Percentiles rank a stretch among this genome's conserved stretches.
Evolutionary conservation across 1,140 invertebrate species (phyloP).

Genomic region (Sycophaga agraensis): DNA sequence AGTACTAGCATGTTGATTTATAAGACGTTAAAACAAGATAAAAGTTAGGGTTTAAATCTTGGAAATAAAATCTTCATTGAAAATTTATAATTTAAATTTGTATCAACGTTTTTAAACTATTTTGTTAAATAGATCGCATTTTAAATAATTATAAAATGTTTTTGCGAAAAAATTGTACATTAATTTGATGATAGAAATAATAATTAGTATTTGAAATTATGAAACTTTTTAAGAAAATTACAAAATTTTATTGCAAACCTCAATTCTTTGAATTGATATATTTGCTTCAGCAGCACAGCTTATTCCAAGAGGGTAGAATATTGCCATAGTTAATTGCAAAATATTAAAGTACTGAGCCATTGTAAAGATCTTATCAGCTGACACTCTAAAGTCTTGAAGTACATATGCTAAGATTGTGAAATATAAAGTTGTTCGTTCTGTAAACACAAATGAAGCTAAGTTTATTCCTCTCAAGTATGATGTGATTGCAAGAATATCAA

Average conservation of each 20-base stretch:
- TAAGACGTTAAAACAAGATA: too few species aligned
- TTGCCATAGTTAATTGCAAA: constrained; percentile 70
- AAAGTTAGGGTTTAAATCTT: too few species aligned
- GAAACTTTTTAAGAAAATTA: background rate
- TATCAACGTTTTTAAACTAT: too few species aligned
- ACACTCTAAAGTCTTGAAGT: constrained; percentile 63
- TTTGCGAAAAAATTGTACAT: too few species aligned
- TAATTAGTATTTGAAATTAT: background rate
- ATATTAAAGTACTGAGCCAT: constrained; percentile 74
- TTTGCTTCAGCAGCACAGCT: constrained; percentile 61
- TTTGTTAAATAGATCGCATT: too few species aligned
- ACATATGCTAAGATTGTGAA: constrained; percentile 71
- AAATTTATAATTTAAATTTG: too few species aligned
- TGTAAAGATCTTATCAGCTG: constrained; percentile 72
- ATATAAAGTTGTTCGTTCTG: constrained; percentile 71
- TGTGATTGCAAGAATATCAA: constrained; percentile 66
- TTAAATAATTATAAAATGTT: too few species aligned
- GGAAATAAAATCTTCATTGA: too few species aligned
- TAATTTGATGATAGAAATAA: background rate
- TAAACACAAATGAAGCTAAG: constrained; percentile 66
- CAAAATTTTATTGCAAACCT: constrained; percentile 47
- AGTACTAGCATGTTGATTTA: too few species aligned
- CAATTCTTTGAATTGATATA: constrained; percentile 66
- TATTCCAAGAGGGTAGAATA: constrained; percentile 70
- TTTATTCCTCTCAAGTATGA: constrained; percentile 74